Conservation (phyloP, 2,797 vertebrate genomes). For the Heteromormyrus szaboi region DNA sequence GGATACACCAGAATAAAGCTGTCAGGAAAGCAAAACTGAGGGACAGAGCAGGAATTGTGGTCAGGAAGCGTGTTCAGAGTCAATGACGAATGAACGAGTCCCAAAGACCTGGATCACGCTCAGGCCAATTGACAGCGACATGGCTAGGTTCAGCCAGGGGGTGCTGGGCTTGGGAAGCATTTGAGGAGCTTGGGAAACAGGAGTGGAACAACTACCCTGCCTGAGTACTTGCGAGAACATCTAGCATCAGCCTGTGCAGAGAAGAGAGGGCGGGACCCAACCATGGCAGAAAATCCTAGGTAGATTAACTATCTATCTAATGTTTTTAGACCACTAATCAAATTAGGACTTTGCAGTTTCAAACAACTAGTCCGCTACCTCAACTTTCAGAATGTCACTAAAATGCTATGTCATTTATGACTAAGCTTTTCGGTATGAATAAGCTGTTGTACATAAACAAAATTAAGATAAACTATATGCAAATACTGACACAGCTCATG, state of each 20-base stretch:
- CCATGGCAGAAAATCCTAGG: slow-evolving; percentile 46
- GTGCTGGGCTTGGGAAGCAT: not conserved
- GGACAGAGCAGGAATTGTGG: slow-evolving; percentile 47
- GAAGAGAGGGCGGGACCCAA: slow-evolving; percentile 66
- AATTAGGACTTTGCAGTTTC: not conserved
- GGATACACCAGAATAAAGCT: not conserved
- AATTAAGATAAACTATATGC: not conserved
- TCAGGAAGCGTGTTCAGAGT: slow-evolving; percentile 50
- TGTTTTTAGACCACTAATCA: not conserved
- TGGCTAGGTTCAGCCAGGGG: slow-evolving; percentile 26
- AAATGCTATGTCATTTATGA: not conserved
- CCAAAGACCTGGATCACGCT: not conserved
- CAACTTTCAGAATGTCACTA: not conserved
- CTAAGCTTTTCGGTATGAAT: not conserved
- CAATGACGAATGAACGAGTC: not conserved
- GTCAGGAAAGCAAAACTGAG: not conserved
- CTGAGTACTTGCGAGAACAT: slow-evolving; percentile 44
- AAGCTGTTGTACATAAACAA: not conserved
- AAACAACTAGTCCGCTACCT: not conserved
- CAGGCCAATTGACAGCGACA: slow-evolving; percentile 19
- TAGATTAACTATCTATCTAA: not conserved
- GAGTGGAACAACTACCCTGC: slow-evolving; percentile 47
- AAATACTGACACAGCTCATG: not conserved
- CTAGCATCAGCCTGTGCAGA: slow-evolving; percentile 37
- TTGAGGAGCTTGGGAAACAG: slow-evolving; percentile 26